Evolutionary conservation across 2,113 vertebrate species (phyloP).

Genomic region (Daboia siamensis): DNA sequence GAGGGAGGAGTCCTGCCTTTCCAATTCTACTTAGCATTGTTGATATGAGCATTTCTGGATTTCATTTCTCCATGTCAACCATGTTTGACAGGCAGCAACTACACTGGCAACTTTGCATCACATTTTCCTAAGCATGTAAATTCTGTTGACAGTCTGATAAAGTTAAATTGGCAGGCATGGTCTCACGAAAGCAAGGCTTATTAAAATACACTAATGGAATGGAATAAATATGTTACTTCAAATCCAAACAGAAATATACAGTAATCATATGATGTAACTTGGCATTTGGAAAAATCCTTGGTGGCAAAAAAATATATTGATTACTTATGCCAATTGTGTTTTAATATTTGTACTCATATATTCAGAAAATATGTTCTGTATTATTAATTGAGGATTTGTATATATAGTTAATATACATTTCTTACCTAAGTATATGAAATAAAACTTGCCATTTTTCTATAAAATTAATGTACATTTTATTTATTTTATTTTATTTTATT

Average conservation of each 20-base stretch:
- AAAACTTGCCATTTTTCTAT: not conserved
- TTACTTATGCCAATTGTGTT: not conserved
- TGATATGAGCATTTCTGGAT: slow-evolving; percentile 58
- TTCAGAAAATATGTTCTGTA: not conserved
- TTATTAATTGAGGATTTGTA: not conserved
- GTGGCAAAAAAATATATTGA: not conserved
- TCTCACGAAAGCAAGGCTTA: slow-evolving; percentile 76
- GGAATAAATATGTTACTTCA: slow-evolving; percentile 74
- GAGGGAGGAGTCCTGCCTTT: slow-evolving; percentile 42
- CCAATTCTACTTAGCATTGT: slow-evolving; percentile 39
- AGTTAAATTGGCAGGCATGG: slow-evolving; percentile 77
- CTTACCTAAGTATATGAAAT: not conserved
- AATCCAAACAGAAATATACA: slow-evolving; percentile 50
- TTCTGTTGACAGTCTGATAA: slow-evolving; percentile 80
- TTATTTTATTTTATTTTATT: too few relatives aligned
- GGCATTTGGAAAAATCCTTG: slow-evolving; percentile 8
- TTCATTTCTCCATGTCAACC: slow-evolving; percentile 75
- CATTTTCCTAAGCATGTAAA: slow-evolving; percentile 80
- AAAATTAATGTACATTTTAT: not conserved
- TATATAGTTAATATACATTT: not conserved
- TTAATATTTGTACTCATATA: not conserved
- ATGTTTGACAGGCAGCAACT: slow-evolving; percentile 73
- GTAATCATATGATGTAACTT: slow-evolving; percentile 43
- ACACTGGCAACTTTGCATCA: slow-evolving; percentile 74
- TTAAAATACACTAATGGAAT: slow-evolving; percentile 77